Conservation (phyloP, 2,797 vertebrate genomes). For the Helostoma temminkii region DNA sequence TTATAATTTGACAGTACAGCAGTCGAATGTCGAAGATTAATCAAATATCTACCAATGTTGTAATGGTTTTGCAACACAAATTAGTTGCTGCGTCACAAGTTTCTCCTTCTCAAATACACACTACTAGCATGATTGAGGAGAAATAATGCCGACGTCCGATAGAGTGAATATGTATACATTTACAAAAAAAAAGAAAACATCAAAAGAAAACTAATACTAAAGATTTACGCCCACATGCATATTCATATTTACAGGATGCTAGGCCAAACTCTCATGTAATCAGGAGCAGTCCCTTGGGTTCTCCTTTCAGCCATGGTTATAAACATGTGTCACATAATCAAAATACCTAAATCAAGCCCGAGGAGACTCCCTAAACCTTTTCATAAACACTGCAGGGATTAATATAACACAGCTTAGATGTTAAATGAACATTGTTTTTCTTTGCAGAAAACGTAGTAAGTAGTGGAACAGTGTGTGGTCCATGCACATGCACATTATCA, state of each 20-base stretch:
- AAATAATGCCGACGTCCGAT: conserved; percentile 11
- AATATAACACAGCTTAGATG: not conserved
- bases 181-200: not conserved
- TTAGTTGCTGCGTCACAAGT: no score
- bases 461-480: not conserved
- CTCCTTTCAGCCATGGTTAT: no score
- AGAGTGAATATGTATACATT: not conserved
- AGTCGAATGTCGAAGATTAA: not conserved
- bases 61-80: not conserved
- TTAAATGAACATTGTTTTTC: not conserved
- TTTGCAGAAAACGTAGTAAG: not conserved
- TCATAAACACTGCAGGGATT: not conserved
- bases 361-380: not conserved
- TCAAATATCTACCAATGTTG: not conserved
- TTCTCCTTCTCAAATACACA: not conserved
- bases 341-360: not conserved
- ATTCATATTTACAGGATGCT: not conserved
- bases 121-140: not conserved
- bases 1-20: not conserved
- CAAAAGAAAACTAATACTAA: conserved; percentile 3
- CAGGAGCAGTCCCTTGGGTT: not conserved
- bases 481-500: no score
- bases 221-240: not conserved
- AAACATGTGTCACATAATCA: not conserved
- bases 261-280: conserved; percentile 4